phyloP scores from a whole-genome alignment of 2,888 invertebrate species.

The Ennomos quercinarius region DNA sequence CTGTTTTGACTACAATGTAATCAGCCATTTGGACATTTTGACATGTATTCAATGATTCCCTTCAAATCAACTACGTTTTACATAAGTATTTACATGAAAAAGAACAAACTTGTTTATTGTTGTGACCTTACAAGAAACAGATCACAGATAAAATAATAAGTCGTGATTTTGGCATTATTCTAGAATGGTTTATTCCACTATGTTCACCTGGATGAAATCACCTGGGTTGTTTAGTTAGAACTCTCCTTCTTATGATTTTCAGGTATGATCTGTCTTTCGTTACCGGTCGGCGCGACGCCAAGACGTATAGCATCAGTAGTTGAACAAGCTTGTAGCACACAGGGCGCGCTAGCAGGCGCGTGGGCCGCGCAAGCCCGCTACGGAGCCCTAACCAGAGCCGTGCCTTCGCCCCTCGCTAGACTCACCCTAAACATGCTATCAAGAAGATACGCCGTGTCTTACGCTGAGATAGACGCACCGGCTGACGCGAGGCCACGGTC shows the following conservation, averaged over 20 bases:
- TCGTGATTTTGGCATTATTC: no score
- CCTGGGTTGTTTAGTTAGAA: no score
- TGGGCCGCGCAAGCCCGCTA: slow-evolving; percentile 76
- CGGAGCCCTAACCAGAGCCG: slow-evolving; percentile 86
- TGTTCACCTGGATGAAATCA: no score
- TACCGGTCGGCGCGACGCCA: slow-evolving; percentile 83
- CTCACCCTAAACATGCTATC: slow-evolving; percentile 87
- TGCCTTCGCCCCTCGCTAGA: slow-evolving; percentile 84
- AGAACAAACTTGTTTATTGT: no score
- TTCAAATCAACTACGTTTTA: no score
- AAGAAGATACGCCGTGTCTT: slow-evolving; percentile 87
- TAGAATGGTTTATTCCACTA: no score
- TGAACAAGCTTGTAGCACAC: slow-evolving; percentile 68
- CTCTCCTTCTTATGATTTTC: slow-evolving; percentile 46
- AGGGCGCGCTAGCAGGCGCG: slow-evolving; percentile 82
- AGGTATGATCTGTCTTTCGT: slow-evolving; percentile 88
- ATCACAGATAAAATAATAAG: no score
- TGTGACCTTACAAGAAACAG: no score
- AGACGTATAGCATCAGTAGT: slow-evolving; percentile 69
- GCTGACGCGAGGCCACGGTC: slow-evolving; percentile 69
- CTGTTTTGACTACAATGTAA: no score
- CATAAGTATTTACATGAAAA: no score
- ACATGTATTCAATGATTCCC: no score
- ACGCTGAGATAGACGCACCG: slow-evolving; percentile 85
- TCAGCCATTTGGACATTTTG: no score